Conservation (phyloP, 2,113 vertebrate species). For the Aplodontia rufa region DNA sequence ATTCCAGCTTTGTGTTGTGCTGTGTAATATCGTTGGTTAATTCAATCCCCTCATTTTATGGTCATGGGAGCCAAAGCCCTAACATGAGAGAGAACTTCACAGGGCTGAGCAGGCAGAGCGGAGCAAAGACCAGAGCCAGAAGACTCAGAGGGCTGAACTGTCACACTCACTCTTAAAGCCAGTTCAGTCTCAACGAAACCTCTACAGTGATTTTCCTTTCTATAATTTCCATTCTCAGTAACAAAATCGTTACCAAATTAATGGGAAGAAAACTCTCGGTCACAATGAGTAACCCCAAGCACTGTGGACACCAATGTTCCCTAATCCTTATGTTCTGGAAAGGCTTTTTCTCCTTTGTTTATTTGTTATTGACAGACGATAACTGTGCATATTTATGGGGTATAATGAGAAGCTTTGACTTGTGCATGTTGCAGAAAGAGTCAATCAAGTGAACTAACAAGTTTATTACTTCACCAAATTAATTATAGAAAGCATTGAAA, state of each 20-base stretch:
- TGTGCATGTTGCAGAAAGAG: background rate
- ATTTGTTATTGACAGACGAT: background rate
- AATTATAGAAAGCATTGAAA: conserved; percentile 38
- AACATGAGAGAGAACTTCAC: background rate
- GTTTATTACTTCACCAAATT: background rate
- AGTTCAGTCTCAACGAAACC: background rate
- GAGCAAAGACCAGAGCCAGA: background rate
- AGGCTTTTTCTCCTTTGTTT: background rate
- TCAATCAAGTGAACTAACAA: background rate
- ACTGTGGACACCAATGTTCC: background rate
- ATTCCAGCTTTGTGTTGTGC: background rate
- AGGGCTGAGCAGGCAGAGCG: background rate
- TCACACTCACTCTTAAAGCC: background rate
- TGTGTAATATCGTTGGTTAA: background rate
- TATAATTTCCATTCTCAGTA: background rate
- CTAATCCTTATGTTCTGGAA: background rate
- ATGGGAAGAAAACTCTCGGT: background rate
- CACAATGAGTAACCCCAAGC: background rate
- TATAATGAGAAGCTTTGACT: background rate
- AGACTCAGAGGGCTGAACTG: background rate
- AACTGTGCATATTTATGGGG: background rate
- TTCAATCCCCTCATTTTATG: background rate
- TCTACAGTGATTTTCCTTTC: background rate
- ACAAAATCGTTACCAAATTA: background rate
- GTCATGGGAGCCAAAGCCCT: background rate